Evolutionary conservation across 2,888 invertebrate species (phyloP).

Genomic region (Lymantria dispar): DNA sequence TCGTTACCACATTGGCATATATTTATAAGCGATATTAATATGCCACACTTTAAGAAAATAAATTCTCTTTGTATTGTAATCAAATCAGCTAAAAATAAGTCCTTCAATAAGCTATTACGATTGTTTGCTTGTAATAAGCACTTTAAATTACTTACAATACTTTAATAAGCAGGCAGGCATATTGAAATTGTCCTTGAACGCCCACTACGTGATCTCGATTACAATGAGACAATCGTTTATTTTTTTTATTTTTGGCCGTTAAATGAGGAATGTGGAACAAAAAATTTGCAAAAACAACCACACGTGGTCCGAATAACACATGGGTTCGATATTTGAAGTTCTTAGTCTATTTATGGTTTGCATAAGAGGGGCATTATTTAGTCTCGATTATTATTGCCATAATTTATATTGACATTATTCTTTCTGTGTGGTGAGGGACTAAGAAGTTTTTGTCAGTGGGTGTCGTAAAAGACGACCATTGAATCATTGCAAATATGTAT

Average conservation of each 20-base stretch:
- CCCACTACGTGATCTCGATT: slow-evolving; percentile 34
- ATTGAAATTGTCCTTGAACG: slow-evolving; percentile 32
- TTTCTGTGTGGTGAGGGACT: too few relatives aligned
- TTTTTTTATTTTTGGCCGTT: slow-evolving; percentile 23
- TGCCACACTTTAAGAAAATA: too few relatives aligned
- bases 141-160: slow-evolving; percentile 21
- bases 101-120: not conserved
- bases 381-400: too few relatives aligned
- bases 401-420: too few relatives aligned
- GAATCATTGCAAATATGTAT: too few relatives aligned
- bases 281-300: slow-evolving; percentile 31
- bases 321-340: slow-evolving; percentile 4
- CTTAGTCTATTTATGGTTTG: slow-evolving; percentile 5
- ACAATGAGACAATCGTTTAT: slow-evolving; percentile 33
- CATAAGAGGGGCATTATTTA: too few relatives aligned
- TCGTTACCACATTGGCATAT: too few relatives aligned
- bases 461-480: too few relatives aligned
- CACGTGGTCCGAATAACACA: slow-evolving; percentile 22
- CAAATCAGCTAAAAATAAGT: too few relatives aligned
- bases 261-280: slow-evolving; percentile 28
- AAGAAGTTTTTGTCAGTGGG: too few relatives aligned
- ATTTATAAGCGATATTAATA: too few relatives aligned
- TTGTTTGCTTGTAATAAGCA: slow-evolving; percentile 14
- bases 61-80: too few relatives aligned
- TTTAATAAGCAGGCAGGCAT: slow-evolving; percentile 21